Evolutionary conservation across 92 coral and sea anemone species (phyloP).

Genomic region (Galaxea fascicularis): DNA sequence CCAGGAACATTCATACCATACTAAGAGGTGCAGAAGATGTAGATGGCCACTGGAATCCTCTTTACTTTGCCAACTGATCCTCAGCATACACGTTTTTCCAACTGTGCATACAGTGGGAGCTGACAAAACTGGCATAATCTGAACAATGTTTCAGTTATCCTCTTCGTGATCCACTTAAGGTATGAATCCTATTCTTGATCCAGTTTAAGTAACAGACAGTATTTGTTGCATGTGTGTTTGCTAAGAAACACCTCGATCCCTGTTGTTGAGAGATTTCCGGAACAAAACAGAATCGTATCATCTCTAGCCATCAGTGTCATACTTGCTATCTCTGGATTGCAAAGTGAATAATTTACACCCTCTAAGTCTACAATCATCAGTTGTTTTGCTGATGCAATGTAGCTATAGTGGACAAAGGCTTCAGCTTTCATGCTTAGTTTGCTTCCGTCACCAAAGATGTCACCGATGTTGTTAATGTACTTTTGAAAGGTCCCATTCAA

Average conservation of each 20-base stretch:
- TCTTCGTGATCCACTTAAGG: not conserved
- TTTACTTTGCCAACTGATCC: too few species aligned
- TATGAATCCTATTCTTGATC: conserved; percentile 1
- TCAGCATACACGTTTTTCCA: not conserved
- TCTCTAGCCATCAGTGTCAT: conserved; percentile 38
- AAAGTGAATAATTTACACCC: conserved; percentile 51
- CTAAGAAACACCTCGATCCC: conserved; percentile 43
- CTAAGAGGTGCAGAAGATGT: too few species aligned
- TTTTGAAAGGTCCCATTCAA: conserved; percentile 46
- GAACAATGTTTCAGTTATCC: not conserved
- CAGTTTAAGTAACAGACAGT: not conserved
- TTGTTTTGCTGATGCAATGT: conserved; percentile 44
- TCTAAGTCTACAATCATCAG: conserved; percentile 70
- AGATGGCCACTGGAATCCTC: too few species aligned
- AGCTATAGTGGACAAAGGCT: conserved; percentile 65
- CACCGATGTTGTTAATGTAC: conserved; percentile 57
- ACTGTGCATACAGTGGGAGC: not conserved
- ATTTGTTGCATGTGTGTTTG: not conserved
- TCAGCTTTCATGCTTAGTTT: conserved; percentile 54
- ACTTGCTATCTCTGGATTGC: conserved; percentile 69
- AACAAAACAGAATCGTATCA: conserved; percentile 48
- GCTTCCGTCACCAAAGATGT: conserved; percentile 37
- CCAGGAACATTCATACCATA: too few species aligned
- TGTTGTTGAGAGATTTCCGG: conserved; percentile 41
- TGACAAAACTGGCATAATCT: not conserved